These are phyloP conservation scores for Luscinia luscinia DNA, from an alignment of 2,797 vertebrate species.

Conservation along the genomic window DNA sequence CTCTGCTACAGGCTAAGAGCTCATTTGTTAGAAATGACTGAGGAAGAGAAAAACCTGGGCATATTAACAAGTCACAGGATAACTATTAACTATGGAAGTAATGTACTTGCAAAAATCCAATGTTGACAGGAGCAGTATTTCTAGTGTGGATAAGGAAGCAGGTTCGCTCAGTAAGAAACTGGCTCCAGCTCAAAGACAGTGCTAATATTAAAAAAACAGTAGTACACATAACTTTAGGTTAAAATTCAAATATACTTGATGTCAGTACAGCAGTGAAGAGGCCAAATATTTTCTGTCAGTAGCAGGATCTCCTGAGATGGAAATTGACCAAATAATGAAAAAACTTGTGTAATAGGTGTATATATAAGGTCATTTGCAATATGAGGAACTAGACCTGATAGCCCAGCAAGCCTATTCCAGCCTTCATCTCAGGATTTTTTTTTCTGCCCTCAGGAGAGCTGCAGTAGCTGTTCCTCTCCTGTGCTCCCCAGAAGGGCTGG, in stretches of 20 bases:
- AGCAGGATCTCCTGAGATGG: background rate
- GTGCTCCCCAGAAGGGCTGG: background rate
- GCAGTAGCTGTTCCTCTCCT: background rate
- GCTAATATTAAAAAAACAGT: background rate
- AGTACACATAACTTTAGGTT: background rate
- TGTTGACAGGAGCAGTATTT: background rate
- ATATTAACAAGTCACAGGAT: constrained; percentile 21
- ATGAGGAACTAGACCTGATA: background rate
- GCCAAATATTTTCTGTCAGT: background rate
- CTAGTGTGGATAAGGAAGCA: background rate
- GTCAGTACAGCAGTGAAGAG: background rate
- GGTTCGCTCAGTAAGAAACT: background rate
- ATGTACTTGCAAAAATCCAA: background rate
- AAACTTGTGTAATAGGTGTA: background rate
- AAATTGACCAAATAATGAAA: constrained; percentile 9
- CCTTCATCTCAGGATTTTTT: background rate
- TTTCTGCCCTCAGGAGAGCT: background rate
- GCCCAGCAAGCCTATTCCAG: background rate
- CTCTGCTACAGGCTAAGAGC: constrained; percentile 3
- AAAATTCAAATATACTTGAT: background rate
- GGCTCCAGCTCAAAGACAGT: background rate
- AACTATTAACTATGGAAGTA: constrained; percentile 10
- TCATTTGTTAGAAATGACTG: constrained; percentile 44
- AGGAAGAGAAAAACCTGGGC: constrained; percentile 25
- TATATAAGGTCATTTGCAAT: background rate